Conservation (phyloP, 2,113 vertebrate species). For the Cacatua alba region DNA sequence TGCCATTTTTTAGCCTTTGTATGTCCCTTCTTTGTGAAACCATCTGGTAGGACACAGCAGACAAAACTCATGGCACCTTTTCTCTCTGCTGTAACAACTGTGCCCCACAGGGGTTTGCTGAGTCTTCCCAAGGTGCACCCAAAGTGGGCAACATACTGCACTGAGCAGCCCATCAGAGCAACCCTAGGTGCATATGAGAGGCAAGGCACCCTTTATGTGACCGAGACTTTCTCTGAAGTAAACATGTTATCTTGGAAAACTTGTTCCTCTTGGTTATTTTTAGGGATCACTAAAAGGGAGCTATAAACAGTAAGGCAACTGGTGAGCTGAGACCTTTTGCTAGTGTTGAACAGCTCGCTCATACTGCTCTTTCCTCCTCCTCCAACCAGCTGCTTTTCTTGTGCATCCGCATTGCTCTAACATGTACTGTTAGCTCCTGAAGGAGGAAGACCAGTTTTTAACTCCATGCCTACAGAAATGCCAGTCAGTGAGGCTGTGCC, state of each 20-base stretch:
- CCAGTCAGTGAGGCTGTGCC: neutral
- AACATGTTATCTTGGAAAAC: neutral
- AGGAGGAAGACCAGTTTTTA: neutral
- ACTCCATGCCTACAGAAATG: neutral
- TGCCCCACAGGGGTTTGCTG: neutral
- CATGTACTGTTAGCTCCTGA: neutral
- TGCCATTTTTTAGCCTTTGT: neutral
- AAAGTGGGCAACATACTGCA: neutral
- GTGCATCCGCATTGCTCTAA: neutral
- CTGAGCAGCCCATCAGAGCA: neutral
- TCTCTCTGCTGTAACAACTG: neutral
- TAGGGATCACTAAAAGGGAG: neutral
- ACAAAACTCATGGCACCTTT: neutral
- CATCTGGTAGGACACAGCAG: neutral
- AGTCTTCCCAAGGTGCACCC: neutral
- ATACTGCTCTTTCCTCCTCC: neutral
- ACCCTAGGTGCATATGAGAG: neutral
- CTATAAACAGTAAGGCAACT: neutral
- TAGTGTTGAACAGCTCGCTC: neutral
- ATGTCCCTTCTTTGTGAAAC: neutral
- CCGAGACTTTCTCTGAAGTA: neutral
- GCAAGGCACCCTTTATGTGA: neutral
- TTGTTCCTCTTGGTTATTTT: neutral
- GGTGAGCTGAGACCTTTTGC: conserved; percentile 14
- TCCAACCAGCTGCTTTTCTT: neutral